Conservation (phyloP, 2,888 invertebrate species). For the Keiferia lycopersicella region DNA sequence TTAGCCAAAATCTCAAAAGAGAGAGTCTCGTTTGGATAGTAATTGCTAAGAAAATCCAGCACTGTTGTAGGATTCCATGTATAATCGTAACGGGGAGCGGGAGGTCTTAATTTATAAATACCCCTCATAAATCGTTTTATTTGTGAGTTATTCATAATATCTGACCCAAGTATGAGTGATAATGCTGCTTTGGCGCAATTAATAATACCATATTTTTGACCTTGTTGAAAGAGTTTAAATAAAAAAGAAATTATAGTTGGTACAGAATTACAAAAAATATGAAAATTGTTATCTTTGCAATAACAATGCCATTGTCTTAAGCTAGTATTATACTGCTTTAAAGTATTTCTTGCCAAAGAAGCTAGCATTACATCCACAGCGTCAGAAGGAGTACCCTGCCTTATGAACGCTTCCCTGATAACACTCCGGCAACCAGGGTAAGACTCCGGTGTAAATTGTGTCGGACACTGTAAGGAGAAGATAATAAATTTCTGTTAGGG, state of each 20-base stretch:
- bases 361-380: constrained; percentile 20
- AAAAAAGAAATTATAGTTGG: constrained; percentile 18
- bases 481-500: constrained; percentile 13
- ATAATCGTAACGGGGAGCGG: constrained; percentile 33
- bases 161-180: not conserved
- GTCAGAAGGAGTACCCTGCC: constrained; percentile 29
- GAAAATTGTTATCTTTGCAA: not conserved
- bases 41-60: constrained; percentile 24
- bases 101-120: constrained; percentile 25
- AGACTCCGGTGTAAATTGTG: constrained; percentile 27
- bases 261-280: not conserved
- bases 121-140: constrained; percentile 32
- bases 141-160: constrained; percentile 25
- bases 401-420: constrained; percentile 29
- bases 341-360: constrained; percentile 18
- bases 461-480: constrained; percentile 27
- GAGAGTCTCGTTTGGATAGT: constrained; percentile 6
- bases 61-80: constrained; percentile 41
- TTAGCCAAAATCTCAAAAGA: constrained; percentile 25
- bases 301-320: constrained; percentile 17
- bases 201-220: constrained; percentile 15
- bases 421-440: too few species aligned
- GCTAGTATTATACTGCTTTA: constrained; percentile 15
- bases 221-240: not conserved
- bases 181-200: constrained; percentile 10